Percentiles rank a stretch among this genome's conserved stretches.
phyloP scores from a whole-genome alignment of 2,888 invertebrate species.

The Ashinkailepas kermadecensis region DNA sequence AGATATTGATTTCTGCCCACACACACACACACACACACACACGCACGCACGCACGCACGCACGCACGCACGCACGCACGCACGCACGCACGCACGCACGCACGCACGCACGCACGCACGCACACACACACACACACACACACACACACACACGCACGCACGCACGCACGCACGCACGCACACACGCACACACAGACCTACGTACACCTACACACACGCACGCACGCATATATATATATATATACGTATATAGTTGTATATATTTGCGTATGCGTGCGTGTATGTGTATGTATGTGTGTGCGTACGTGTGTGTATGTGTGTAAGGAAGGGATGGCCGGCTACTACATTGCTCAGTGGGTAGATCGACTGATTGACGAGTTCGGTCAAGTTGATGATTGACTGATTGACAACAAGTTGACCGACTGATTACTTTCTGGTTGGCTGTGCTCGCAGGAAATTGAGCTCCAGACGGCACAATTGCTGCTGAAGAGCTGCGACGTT shows the following conservation, averaged over 20 bases:
- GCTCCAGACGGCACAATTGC: too few species aligned
- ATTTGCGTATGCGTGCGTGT: conserved; percentile 24
- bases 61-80: neutral
- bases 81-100: neutral
- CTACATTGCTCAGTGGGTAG: neutral
- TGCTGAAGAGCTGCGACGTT: too few species aligned
- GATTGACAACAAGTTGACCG: too few species aligned
- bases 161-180: neutral
- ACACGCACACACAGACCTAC: neutral
- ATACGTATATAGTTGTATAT: conserved; percentile 23
- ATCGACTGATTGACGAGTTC: too few species aligned
- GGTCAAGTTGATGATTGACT: too few species aligned
- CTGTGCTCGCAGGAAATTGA: too few species aligned
- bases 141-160: conserved; percentile 12
- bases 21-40: neutral
- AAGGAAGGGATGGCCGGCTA: conserved; percentile 6
- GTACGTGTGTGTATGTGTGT: conserved; percentile 5
- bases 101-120: neutral
- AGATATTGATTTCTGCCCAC: neutral
- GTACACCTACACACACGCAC: neutral
- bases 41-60: neutral
- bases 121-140: conserved; percentile 22
- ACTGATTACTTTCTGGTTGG: too few species aligned
- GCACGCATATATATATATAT: conserved; percentile 18
- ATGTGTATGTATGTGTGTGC: conserved; percentile 23